These are phyloP conservation scores for Drosophila sp. DNA, from an alignment of 1,140 invertebrate species.

Conservation along the genomic window DNA sequence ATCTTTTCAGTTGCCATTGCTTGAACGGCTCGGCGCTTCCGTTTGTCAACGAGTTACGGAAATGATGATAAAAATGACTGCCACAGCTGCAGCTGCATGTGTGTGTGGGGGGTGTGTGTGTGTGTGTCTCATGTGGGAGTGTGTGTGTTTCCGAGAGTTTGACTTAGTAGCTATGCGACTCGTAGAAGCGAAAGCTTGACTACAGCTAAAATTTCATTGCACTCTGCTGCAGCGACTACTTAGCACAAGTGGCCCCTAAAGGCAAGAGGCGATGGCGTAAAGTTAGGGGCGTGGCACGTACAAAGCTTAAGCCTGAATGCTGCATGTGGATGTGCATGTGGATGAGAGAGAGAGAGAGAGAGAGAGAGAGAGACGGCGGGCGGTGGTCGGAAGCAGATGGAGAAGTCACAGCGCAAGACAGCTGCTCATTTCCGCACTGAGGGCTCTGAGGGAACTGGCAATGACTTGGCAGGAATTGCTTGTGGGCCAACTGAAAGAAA, in stretches of 20 bases:
- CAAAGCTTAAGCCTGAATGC: constrained; percentile 66
- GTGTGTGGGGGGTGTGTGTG: constrained; percentile 43
- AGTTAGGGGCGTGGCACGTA: constrained; percentile 29
- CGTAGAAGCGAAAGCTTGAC: constrained; percentile 38
- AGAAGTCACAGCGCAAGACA: constrained; percentile 67
- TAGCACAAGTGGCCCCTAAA: constrained; percentile 75
- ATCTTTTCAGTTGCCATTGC: constrained; percentile 44
- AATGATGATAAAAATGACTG: constrained; percentile 82
- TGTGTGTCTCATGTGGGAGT: constrained; percentile 3
- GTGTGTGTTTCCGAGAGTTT: constrained; percentile 51
- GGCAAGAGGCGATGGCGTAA: constrained; percentile 45
- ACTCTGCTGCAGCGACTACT: constrained; percentile 76
- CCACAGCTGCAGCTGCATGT: constrained; percentile 50
- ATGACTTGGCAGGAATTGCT: constrained; percentile 66
- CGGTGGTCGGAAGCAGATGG: constrained; percentile 8
- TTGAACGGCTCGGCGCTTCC: constrained; percentile 76
- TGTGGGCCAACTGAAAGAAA: constrained; percentile 18
- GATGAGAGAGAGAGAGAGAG: not conserved
- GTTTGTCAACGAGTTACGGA: constrained; percentile 82
- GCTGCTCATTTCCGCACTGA: constrained; percentile 81
- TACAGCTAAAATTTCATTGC: constrained; percentile 78
- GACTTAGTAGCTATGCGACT: constrained; percentile 71
- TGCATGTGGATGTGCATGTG: constrained; percentile 33
- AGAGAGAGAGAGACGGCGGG: not conserved
- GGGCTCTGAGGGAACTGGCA: constrained; percentile 56